Evolutionary conservation across 2,797 vertebrate genomes (phyloP).

Genomic region (Lophius americanus): DNA sequence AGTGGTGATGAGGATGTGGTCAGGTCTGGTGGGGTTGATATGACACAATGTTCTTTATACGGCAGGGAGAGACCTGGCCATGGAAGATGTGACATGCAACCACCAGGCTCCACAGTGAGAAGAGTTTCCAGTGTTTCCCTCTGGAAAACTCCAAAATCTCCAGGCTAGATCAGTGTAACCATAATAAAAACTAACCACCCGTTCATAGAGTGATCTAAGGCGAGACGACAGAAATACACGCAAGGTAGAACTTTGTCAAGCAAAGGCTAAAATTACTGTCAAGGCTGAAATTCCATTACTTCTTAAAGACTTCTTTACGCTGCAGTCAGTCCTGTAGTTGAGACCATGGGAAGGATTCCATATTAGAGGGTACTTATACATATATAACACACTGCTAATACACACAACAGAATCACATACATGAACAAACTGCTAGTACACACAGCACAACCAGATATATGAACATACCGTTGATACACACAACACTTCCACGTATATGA

Average conservation of each 20-base stretch:
- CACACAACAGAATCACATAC: conserved; percentile 13
- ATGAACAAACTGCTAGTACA: too few species aligned
- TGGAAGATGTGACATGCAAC: conserved; percentile 77
- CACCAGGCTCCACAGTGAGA: conserved; percentile 39
- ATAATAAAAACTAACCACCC: conserved; percentile 63
- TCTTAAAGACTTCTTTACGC: not conserved
- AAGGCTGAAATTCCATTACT: conserved; percentile 15
- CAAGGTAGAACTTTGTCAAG: conserved; percentile 39
- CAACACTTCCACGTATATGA: too few species aligned
- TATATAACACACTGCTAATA: conserved; percentile 9
- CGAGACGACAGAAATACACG: conserved; percentile 50
- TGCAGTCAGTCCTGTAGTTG: conserved; percentile 23
- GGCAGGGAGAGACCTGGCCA: conserved; percentile 60
- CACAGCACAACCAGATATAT: too few species aligned
- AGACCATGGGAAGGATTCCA: conserved; percentile 33
- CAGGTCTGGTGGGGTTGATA: conserved; percentile 42
- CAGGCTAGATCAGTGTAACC: conserved; percentile 51
- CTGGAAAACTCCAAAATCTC: conserved; percentile 70
- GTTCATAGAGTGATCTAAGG: conserved; percentile 28
- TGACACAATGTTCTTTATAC: conserved; percentile 72
- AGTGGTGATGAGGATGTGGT: conserved; percentile 67
- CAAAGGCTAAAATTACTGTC: conserved; percentile 33
- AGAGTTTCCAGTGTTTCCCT: conserved; percentile 74
- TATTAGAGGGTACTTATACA: conserved; percentile 24
- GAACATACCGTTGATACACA: too few species aligned